Evolutionary conservation across 2,797 vertebrate species (phyloP).

Genomic region (Discoglossus pictus): DNA sequence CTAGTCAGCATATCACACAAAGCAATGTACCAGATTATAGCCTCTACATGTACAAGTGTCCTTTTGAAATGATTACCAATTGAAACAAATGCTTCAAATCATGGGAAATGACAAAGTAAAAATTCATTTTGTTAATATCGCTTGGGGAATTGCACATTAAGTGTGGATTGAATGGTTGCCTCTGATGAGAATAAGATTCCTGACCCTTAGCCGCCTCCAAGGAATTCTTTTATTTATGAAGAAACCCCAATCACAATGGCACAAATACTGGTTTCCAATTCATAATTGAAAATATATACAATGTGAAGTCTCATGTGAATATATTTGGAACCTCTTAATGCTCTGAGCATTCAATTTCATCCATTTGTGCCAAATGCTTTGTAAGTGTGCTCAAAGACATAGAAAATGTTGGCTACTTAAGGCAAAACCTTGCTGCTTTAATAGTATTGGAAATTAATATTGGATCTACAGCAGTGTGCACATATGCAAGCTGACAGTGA

Average conservation of each 20-base stretch:
- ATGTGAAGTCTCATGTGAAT: neutral
- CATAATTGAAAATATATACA: neutral
- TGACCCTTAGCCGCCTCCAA: slow-evolving; percentile 5
- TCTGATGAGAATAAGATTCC: neutral
- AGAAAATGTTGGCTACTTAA: slow-evolving; percentile 2
- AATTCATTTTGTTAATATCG: slow-evolving; percentile 1
- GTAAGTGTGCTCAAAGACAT: slow-evolving; percentile 9
- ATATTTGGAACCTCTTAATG: neutral
- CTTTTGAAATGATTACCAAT: too few relatives aligned
- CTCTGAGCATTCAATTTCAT: slow-evolving; percentile 7
- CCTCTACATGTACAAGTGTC: too few relatives aligned
- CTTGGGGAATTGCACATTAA: neutral
- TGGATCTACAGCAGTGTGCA: slow-evolving; percentile 8
- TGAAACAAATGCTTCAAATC: neutral
- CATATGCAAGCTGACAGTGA: slow-evolving; percentile 47
- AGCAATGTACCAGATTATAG: too few relatives aligned
- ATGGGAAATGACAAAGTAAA: slow-evolving; percentile 4
- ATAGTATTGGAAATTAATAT: slow-evolving; percentile 20
- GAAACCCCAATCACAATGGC: neutral
- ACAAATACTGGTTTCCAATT: neutral
- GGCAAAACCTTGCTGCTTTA: neutral
- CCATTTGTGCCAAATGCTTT: slow-evolving; percentile 24
- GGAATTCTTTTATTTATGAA: slow-evolving; percentile 16
- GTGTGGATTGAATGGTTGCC: too few relatives aligned
- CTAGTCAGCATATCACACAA: too few relatives aligned